Base-by-base conservation (phyloP, 2,113 vertebrate species). In the Etheostoma spectabile region DNA sequence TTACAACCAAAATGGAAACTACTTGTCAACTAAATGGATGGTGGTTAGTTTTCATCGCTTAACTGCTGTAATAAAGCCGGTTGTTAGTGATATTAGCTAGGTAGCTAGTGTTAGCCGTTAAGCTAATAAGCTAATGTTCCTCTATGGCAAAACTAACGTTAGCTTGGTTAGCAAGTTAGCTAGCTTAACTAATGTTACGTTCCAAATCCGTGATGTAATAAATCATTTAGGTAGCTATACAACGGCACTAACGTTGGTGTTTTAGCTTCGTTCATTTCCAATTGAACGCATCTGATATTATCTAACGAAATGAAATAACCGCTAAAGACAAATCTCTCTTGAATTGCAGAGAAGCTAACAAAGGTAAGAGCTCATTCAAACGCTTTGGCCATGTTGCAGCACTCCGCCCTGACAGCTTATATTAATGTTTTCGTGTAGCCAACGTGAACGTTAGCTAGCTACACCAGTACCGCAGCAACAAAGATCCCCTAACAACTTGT, bases 401-500 rank as follows among this genome's bases (percentile, higher is more conserved):
- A 46, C 81, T 88, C 88, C 86, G 74, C 88, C 87, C 91, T 80
- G 79, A 48, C 80, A 78, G 83, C 75, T 59, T 74, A 73, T 27
- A 22, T 65, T 13, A 56, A 51, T 61, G 59, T 64, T 64, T 56
- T 11, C n/a, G 5, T 57, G 71, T 52, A 42, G 88, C 75, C 62
- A 86, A 60, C 76, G 64, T 33, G 27, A 64, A 46, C 52, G 76
- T 51, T 69, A 68, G 81, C 33, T 30, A 30, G 30, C 30, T 30
- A 30, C 79, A 68, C 75, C 84, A 71, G 71, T 78, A 69, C 80
- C 88, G 72, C 88, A 79, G 86, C 90, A 93, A 94, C 93, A 92
- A 93, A 86, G 89, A 86, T 90, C 74, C 78, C 22, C 71, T 71
- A 77, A 90, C 90, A 93, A 93, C 87, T 91, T 80, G 48, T 33